Conservation (phyloP, 2,888 invertebrate species). For the Lordiphosa fenestrarum region DNA sequence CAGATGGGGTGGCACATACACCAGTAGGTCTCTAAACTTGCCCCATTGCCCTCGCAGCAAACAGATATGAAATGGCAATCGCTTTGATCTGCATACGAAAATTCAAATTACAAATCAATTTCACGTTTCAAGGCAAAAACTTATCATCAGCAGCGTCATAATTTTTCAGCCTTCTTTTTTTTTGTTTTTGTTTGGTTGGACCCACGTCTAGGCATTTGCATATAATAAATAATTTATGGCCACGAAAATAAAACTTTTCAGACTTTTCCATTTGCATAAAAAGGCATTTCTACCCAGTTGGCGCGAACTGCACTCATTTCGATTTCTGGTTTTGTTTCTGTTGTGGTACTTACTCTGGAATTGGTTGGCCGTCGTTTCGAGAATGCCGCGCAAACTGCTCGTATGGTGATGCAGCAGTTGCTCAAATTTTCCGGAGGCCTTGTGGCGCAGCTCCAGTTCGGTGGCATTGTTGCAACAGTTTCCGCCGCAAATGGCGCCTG, state of each 20-base stretch:
- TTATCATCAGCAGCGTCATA: constrained; percentile 61
- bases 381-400: constrained; percentile 87
- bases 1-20: too few relatives aligned
- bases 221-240: constrained; percentile 74
- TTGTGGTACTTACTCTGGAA: constrained; percentile 85
- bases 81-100: constrained; percentile 44
- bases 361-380: constrained; percentile 87
- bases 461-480: constrained; percentile 79
- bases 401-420: constrained; percentile 86
- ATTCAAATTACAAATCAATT: constrained; percentile 73
- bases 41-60: background rate
- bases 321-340: background rate
- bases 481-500: constrained; percentile 79
- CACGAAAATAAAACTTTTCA: constrained; percentile 66
- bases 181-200: constrained; percentile 22
- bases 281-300: constrained; percentile 33
- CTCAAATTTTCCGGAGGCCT: constrained; percentile 83
- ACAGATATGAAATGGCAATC: constrained; percentile 25
- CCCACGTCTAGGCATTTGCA: constrained; percentile 64
- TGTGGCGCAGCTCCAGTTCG: constrained; percentile 77
- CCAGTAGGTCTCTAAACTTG: too few relatives aligned
- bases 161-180: constrained; percentile 24
- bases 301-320: constrained; percentile 13
- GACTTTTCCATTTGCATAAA: constrained; percentile 62
- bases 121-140: constrained; percentile 59